phyloP scores from a whole-genome alignment of 2,113 vertebrate species.

The Rhadina sibilatrix region DNA sequence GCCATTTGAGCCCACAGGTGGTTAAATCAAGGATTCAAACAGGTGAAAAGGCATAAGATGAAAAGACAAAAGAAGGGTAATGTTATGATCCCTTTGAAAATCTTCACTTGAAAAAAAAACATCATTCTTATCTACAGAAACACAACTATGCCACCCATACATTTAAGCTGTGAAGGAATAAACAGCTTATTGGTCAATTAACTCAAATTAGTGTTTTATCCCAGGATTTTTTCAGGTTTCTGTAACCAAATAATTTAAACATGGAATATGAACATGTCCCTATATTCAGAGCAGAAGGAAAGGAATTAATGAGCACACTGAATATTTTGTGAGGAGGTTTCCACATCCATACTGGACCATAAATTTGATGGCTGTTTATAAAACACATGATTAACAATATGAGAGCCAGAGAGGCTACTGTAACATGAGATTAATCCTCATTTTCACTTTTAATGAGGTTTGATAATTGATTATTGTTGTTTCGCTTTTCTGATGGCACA shows the following conservation, averaged over 20 bases:
- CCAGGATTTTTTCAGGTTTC: not conserved
- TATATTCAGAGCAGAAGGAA: constrained; percentile 7
- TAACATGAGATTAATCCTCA: not conserved
- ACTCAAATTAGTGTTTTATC: not conserved
- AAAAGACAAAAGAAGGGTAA: not conserved
- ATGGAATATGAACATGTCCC: not conserved
- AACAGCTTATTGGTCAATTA: not conserved
- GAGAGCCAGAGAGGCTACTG: not conserved
- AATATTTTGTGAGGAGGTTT: not conserved
- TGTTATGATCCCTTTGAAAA: not conserved
- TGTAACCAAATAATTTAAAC: not conserved
- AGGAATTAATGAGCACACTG: not conserved
- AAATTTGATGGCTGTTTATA: not conserved
- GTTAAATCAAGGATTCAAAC: not conserved
- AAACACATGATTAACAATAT: not conserved
- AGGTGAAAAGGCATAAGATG: not conserved
- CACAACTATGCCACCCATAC: not conserved
- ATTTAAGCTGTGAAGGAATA: not conserved
- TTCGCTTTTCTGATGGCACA: not conserved
- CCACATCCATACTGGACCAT: not conserved
- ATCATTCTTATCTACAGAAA: not conserved
- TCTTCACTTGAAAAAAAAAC: not conserved
- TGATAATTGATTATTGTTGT: not conserved
- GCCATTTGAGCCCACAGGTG: not conserved
- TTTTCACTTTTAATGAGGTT: not conserved